Base-by-base conservation (phyloP, 2,797 vertebrate species). In the Morus bassanus region DNA sequence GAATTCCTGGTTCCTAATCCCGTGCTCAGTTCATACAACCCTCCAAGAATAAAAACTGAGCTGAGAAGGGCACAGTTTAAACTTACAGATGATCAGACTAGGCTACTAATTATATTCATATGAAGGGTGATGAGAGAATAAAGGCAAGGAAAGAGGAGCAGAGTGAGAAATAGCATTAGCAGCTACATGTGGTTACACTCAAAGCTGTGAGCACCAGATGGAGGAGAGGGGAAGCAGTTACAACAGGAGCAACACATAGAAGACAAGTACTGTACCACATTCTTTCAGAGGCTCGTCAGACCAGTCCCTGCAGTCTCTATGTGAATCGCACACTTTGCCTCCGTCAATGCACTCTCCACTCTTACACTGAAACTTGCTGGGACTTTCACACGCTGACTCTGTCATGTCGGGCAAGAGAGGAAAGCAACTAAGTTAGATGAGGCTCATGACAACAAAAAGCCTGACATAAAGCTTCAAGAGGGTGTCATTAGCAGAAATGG, bases 241-340 rank as follows among this genome's bases (percentile, higher is more conserved):
- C 94, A 96, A 97, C 95, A 96, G 79, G 95, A 95, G 96, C 95
- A 97, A 97, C 96, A 97, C 45, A 41, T 96, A 97, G 96, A 95
- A 97, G 94, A 95, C 92, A 57, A 96, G 91, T 90, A 97, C 97
- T 98, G 98, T 98, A 99, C 99, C 99, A 79, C 99, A 99, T 97
- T 99, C 99, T 97, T 99, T 99, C 97, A 98, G 96, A 77, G 99
- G 99, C 96, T 99, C 99, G 87, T 99, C 99, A 57, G 99, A 99
- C 99, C 99, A 99, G 97, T 99, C 99, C 96, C 98, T 98, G 98
- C 99, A 99, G 98, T 99, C 99, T 96, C 98, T 99, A 87, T 98
- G 98, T 51, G 98, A 98, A 98, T 99, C 99, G 86, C 99, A 99
- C 98, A 99, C 99, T 98, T 99, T 99, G 97, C 97, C 98, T 98